A percentile compares a stretch with the other conserved stretches of the same genome.
Conservation (phyloP, 2,797 vertebrate species). For the Parauchenoglanis punctatus region DNA sequence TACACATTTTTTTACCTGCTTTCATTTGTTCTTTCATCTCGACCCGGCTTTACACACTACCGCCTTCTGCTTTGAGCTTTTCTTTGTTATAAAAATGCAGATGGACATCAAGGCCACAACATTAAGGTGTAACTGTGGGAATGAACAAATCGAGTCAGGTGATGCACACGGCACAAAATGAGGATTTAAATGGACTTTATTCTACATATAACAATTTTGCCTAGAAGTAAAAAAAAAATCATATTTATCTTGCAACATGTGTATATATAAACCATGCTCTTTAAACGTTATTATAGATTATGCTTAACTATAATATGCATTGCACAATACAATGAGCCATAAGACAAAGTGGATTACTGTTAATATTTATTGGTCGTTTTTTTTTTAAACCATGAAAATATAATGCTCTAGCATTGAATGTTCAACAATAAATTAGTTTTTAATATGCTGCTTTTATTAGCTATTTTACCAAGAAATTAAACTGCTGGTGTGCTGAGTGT, state of each 20-base stretch:
- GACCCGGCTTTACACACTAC: not conserved
- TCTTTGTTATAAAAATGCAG: not conserved
- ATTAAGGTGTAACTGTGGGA: slow-evolving; percentile 6
- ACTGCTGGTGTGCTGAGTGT: not conserved
- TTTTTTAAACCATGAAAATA: not conserved
- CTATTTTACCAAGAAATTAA: slow-evolving; percentile 31
- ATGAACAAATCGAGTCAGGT: not conserved
- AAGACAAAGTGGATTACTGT: not conserved
- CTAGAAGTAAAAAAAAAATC: not conserved
- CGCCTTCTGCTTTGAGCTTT: slow-evolving; percentile 1
- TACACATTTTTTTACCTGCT: not conserved
- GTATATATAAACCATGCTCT: not conserved
- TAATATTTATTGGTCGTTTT: not conserved
- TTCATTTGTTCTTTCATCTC: too few relatives aligned
- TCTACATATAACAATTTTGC: not conserved
- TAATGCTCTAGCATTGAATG: not conserved
- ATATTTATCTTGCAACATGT: not conserved
- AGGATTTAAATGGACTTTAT: not conserved
- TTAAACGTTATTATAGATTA: not conserved
- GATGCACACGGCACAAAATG: not conserved
- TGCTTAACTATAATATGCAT: not conserved
- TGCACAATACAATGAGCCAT: not conserved
- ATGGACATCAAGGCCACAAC: slow-evolving; percentile 17
- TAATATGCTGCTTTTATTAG: slow-evolving; percentile 18
- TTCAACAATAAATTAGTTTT: slow-evolving; percentile 2